A percentile compares a stretch with the other conserved stretches of the same genome.
Conservation (phyloP, 64 coral and sea anemone genomes). For the Platygyra sinensis region DNA sequence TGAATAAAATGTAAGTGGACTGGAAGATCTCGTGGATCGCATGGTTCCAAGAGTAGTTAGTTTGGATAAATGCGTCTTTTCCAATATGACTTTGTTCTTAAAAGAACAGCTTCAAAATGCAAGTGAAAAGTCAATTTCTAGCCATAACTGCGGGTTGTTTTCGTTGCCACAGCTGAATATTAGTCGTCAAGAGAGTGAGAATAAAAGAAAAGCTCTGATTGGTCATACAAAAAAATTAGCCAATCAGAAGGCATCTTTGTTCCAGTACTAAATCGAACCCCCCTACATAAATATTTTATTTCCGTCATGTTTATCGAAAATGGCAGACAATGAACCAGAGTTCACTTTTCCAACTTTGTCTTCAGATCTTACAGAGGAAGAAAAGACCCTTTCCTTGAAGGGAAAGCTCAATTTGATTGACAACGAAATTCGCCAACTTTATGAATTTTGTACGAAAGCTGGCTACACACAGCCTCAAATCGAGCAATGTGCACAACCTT, state of each 20-base stretch:
- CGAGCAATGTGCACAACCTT: slow-evolving; percentile 80
- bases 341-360: neutral
- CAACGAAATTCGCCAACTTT: slow-evolving; percentile 80
- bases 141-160: neutral
- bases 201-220: slow-evolving; percentile 21
- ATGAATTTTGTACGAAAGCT: slow-evolving; percentile 87
- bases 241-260: slow-evolving; percentile 24
- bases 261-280: neutral
- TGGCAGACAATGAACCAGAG: neutral
- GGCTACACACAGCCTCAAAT: slow-evolving; percentile 83
- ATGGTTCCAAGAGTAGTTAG: neutral
- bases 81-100: neutral
- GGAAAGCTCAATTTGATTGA: slow-evolving; percentile 87
- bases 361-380: slow-evolving; percentile 53
- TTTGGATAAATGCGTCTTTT: neutral
- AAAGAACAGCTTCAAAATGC: neutral
- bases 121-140: neutral
- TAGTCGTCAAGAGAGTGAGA: slow-evolving; percentile 15
- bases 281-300: too few relatives aligned
- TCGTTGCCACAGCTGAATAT: slow-evolving; percentile 21
- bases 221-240: neutral
- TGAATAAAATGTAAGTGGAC: slow-evolving; percentile 8
- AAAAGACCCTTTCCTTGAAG: slow-evolving; percentile 65
- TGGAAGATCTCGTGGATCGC: slow-evolving; percentile 11
- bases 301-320: too few relatives aligned